These are phyloP conservation scores for Parazoanthus swiftii DNA, from an alignment of 92 coral and sea anemone species.

Conservation along the genomic window DNA sequence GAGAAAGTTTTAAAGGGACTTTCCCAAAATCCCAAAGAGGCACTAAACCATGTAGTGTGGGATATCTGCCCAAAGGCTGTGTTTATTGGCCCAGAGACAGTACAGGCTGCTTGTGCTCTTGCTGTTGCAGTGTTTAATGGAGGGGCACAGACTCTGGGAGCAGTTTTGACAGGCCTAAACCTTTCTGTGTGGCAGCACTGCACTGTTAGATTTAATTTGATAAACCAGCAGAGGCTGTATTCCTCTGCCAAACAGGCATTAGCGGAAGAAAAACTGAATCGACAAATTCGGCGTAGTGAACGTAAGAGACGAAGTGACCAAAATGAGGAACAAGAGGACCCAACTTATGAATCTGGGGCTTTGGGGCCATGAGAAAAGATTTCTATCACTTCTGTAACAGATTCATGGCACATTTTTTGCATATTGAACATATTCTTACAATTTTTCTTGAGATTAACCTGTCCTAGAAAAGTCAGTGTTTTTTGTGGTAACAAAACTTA, in stretches of 20 bases:
- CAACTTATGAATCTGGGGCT: slow-evolving; percentile 51
- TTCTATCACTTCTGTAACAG: too few relatives aligned
- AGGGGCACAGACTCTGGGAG: slow-evolving; percentile 40
- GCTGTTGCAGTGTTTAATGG: slow-evolving; percentile 47
- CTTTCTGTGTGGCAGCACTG: slow-evolving; percentile 40
- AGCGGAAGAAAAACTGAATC: slow-evolving; percentile 43
- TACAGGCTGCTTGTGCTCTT: slow-evolving; percentile 35
- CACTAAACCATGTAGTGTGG: slow-evolving; percentile 61
- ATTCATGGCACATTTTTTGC: too few relatives aligned
- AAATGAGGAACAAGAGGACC: slow-evolving; percentile 54
- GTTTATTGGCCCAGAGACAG: slow-evolving; percentile 53
- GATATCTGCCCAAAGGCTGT: slow-evolving; percentile 49
- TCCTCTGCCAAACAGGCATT: slow-evolving; percentile 46
- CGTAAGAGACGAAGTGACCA: slow-evolving; percentile 38
- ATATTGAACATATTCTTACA: too few relatives aligned
- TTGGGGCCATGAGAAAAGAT: slow-evolving; percentile 29
- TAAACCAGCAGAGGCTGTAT: slow-evolving; percentile 56
- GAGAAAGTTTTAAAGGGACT: slow-evolving; percentile 49
- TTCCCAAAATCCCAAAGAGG: slow-evolving; percentile 54
- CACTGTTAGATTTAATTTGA: slow-evolving; percentile 40
- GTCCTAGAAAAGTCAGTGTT: too few relatives aligned
- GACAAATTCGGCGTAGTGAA: slow-evolving; percentile 47
- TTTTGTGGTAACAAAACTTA: too few relatives aligned
- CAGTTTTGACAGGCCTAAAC: slow-evolving; percentile 25
- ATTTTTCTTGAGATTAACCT: too few relatives aligned